Base-by-base conservation (phyloP, 2,888 invertebrate genomes). In the Cerastis rubricosa region DNA sequence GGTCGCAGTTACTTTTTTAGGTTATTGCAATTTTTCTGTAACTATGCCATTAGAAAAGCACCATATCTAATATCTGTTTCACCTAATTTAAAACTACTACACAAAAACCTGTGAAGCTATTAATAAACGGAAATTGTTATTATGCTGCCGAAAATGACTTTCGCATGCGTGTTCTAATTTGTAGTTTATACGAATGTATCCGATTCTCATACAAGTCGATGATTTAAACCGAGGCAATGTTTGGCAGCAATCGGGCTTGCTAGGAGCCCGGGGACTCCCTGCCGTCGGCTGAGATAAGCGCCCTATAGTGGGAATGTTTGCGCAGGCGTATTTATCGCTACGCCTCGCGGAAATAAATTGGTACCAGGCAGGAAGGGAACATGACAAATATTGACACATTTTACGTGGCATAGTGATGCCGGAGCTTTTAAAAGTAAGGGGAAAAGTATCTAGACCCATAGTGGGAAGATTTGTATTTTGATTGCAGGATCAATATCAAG, bases 261-360 rank as follows among this genome's bases (percentile, higher is more conserved):
- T 82, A 6, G 35, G n/a, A 51, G 25, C 19, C 54, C 61, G 88
- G 94, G 94, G 93, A 93, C 90, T 94, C 94, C 94, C 94, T 89
- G 75, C 75, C 75, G 63, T 35, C 78, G 78, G 84, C 83, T 80
- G 78, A 92, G 96, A 96, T 96, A 96, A 95, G 96, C 85, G 74
- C 93, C 94, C 93, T 88, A 92, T 88, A 85, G 91, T 91, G 88
- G 85, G 90, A 92, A 90, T 96, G 95, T 96, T 96, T 96, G 94
- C 93, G 87, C 92, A 92, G 92, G 93, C 93, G 90, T 92, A 92
- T 86, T 91, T 96, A 96, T 96, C 95, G 91, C 90, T 80, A 84
- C 89, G 85, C 82, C 91, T 92, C 90, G 92, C 96, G 96, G 96
- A 96, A 96, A 96, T 95, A 96, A 95, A 95, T 93, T 92, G 89